Evolutionary conservation across 2,888 invertebrate species (phyloP).

Genomic region (Synergus laeviventris): DNA sequence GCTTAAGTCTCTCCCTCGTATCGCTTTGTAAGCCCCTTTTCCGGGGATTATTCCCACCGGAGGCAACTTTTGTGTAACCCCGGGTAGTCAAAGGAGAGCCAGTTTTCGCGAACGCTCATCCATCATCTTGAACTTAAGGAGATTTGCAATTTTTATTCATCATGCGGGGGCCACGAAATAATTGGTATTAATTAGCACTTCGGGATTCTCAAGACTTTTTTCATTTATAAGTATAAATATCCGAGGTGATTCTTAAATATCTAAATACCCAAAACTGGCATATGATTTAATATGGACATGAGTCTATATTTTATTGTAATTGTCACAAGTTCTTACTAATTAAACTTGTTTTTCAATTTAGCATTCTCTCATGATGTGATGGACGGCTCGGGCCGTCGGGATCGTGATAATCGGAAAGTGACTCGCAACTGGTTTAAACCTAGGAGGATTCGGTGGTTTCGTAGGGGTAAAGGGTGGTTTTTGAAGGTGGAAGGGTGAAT

Average conservation of each 20-base stretch:
- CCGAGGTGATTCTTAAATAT: too few relatives aligned
- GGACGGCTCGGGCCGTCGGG: constrained; percentile 16
- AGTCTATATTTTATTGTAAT: too few relatives aligned
- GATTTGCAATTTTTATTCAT: constrained; percentile 22
- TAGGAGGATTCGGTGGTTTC: constrained; percentile 6
- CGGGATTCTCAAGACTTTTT: too few relatives aligned
- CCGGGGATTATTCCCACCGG: constrained; percentile 35
- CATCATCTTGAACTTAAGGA: neutral
- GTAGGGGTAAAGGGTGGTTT: constrained; percentile 36
- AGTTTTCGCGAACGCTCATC: constrained; percentile 12
- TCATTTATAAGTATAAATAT: neutral
- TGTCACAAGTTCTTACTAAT: neutral
- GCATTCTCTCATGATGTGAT: constrained; percentile 31
- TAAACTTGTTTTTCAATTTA: constrained; percentile 28
- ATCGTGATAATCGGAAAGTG: constrained; percentile 26
- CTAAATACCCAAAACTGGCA: too few relatives aligned
- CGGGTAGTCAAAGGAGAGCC: constrained; percentile 5
- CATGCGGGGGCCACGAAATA: neutral
- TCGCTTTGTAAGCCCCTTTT: constrained; percentile 28
- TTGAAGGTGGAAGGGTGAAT: constrained; percentile 42
- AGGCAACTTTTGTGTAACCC: constrained; percentile 16
- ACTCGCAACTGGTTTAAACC: constrained; percentile 10
- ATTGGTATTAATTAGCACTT: neutral
- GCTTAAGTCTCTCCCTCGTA: constrained; percentile 17
- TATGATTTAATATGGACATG: too few relatives aligned